Evolutionary conservation across 2,797 vertebrate genomes (phyloP).

Genomic region (Bradypodion pumilum): DNA sequence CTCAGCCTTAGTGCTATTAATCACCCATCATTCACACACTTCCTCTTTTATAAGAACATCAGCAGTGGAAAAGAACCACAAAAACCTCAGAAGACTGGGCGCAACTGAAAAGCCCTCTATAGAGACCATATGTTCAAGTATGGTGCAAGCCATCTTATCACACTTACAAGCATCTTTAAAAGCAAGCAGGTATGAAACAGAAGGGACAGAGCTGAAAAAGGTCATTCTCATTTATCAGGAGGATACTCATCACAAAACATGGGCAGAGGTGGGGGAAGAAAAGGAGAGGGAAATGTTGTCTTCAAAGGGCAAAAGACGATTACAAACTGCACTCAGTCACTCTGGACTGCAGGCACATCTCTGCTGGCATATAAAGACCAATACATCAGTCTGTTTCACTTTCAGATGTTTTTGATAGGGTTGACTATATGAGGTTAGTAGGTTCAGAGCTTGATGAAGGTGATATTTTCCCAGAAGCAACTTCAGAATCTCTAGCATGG

Average conservation of each 20-base stretch:
- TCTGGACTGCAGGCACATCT: constrained; percentile 19
- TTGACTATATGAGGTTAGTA: no score
- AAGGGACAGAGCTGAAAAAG: constrained; percentile 41
- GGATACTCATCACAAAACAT: constrained; percentile 18
- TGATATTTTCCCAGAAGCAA: no score
- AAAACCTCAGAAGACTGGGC: not conserved
- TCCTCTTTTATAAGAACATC: constrained; percentile 7
- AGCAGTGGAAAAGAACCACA: not conserved
- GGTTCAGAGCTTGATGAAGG: no score
- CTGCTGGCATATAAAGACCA: constrained; percentile 15
- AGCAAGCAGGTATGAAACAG: constrained; percentile 27
- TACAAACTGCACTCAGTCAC: constrained; percentile 27
- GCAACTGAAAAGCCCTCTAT: not conserved
- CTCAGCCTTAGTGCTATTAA: constrained; percentile 29
- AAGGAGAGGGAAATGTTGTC: not conserved
- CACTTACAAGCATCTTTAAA: constrained; percentile 27
- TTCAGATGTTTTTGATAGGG: no score
- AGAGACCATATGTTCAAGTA: not conserved
- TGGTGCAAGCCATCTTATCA: constrained; percentile 25
- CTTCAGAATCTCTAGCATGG: no score
- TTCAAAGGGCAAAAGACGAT: constrained; percentile 34
- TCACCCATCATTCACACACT: constrained; percentile 40
- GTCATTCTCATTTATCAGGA: constrained; percentile 38
- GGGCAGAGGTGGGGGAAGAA: not conserved
- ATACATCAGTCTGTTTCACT: not conserved